Conservation (phyloP, 2,113 vertebrate species). For the Amblyornis subalaris region DNA sequence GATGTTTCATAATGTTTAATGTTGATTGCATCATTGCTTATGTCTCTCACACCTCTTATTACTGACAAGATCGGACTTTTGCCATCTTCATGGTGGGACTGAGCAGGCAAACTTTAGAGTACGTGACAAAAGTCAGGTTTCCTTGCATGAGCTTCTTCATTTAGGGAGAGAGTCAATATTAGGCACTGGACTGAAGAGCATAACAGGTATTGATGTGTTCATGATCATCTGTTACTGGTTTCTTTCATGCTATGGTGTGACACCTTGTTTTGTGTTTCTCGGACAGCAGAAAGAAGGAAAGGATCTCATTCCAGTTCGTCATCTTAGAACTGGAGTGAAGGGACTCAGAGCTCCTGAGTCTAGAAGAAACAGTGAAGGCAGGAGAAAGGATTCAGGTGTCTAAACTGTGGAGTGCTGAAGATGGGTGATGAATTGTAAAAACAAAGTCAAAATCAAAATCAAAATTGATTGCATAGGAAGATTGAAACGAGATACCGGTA, state of each 20-base stretch:
- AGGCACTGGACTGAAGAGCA: background rate
- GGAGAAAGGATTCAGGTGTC: background rate
- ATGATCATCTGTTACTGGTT: background rate
- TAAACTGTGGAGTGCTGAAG: background rate
- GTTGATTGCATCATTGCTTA: background rate
- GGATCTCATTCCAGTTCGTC: background rate
- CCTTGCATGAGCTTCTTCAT: background rate
- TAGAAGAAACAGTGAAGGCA: background rate
- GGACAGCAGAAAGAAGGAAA: background rate
- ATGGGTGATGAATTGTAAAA: background rate
- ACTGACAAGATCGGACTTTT: background rate
- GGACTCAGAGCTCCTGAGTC: background rate
- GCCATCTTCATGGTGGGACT: background rate
- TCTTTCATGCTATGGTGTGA: background rate
- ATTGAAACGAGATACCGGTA: background rate
- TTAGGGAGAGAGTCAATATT: background rate
- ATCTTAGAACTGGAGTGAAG: background rate
- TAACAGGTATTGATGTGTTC: background rate
- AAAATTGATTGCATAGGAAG: background rate
- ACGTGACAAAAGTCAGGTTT: background rate
- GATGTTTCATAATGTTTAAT: background rate
- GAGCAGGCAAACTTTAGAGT: background rate
- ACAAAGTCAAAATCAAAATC: background rate
- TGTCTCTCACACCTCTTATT: background rate
- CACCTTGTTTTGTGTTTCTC: background rate